phyloP scores from a whole-genome alignment of 2,797 vertebrate genomes.

The Coregonus sp. region DNA sequence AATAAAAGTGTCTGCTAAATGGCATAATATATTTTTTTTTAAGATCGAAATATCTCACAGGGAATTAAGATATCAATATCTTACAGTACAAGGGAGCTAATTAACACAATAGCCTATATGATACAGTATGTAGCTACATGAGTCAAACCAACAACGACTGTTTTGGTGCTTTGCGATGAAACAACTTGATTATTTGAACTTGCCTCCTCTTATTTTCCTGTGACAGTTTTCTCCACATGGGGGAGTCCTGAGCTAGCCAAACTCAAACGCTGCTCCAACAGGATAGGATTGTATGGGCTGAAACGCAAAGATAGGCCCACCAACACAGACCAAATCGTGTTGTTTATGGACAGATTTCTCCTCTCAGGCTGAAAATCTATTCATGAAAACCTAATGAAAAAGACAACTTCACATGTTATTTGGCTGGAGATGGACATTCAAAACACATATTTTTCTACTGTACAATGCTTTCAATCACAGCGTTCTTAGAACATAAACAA shows the following conservation, averaged over 20 bases:
- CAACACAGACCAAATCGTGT: background rate
- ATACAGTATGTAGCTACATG: no score
- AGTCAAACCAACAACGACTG: no score
- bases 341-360: background rate
- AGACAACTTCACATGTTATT: background rate
- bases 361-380: background rate
- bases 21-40: no score
- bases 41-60: no score
- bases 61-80: no score
- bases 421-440: background rate
- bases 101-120: no score
- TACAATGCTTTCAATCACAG: background rate
- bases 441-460: background rate
- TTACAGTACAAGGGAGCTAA: no score
- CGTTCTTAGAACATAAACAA: background rate
- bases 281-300: background rate
- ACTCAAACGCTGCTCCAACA: background rate
- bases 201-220: no score
- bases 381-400: background rate
- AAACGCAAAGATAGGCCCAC: background rate
- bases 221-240: slow-evolving; percentile 7
- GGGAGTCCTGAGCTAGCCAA: background rate
- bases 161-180: no score
- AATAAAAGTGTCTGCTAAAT: no score
- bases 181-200: no score